Evolutionary conservation across 2,113 vertebrate genomes (phyloP).

Genomic region (Opisthocomus hoazin): DNA sequence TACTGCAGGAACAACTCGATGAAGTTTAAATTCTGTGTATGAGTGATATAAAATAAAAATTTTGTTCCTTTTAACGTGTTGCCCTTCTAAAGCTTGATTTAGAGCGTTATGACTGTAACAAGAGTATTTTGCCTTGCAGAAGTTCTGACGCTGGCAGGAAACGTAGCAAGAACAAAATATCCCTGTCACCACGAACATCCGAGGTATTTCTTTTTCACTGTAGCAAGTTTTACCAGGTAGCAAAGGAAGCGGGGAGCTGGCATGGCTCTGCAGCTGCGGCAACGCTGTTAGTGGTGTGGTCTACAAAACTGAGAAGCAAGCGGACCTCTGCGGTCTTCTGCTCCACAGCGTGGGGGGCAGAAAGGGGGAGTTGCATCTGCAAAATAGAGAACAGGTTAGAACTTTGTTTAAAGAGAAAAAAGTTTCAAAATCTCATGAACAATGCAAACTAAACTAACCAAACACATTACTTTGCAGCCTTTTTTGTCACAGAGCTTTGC

Average conservation of each 20-base stretch:
- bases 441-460: not conserved
- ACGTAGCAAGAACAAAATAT: not conserved
- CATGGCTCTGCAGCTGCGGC: not conserved
- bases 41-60: not conserved
- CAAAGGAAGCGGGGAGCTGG: not conserved
- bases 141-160: not conserved
- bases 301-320: not conserved
- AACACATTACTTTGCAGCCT: too few species aligned
- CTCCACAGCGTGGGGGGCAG: not conserved
- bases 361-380: not conserved
- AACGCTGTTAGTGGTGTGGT: not conserved
- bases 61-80: not conserved
- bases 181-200: not conserved
- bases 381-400: not conserved
- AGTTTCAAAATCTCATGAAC: not conserved
- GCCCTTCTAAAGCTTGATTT: not conserved
- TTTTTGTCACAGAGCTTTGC: not conserved
- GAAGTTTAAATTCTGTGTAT: not conserved
- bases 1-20: not conserved
- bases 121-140: not conserved
- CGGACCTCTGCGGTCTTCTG: not conserved
- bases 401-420: not conserved
- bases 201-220: not conserved
- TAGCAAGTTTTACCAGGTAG: not conserved
- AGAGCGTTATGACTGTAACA: not conserved